Percentiles rank a stretch among this genome's conserved stretches.
Conservation (phyloP, 35 echinoderm and acorn worm species). For the Heliocidaris tuberculata region DNA sequence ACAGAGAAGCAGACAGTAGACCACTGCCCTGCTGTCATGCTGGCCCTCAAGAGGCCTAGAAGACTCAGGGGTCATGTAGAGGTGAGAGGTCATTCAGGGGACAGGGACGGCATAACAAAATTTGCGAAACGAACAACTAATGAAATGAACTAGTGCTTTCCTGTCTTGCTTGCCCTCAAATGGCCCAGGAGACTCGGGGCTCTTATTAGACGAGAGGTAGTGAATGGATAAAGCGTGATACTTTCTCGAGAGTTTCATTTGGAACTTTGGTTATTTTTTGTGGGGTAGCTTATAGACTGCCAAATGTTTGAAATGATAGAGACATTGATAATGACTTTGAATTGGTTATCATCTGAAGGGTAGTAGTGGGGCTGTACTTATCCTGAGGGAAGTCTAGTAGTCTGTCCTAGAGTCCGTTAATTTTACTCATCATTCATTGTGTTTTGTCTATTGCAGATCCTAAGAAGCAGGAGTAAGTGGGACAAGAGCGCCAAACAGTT, state of each 20-base stretch:
- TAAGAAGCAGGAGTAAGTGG: conserved; percentile 77
- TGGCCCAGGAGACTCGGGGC: conserved; percentile 47
- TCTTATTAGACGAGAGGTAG: no score
- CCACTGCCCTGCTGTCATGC: conserved; percentile 75
- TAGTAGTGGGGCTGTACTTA: background rate
- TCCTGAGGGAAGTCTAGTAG: background rate
- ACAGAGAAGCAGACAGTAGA: conserved; percentile 70
- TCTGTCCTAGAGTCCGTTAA: background rate
- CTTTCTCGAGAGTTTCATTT: background rate
- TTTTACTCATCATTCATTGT: background rate
- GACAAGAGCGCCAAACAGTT: conserved; percentile 81
- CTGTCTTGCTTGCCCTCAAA: conserved; percentile 76
- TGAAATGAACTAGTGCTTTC: conserved; percentile 60
- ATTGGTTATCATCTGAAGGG: no score
- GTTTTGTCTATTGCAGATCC: conserved; percentile 56
- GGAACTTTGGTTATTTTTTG: background rate
- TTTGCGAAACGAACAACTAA: no score
- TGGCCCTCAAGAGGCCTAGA: conserved; percentile 77
- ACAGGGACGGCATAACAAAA: background rate
- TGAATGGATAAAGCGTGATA: background rate
- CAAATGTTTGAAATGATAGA: no score
- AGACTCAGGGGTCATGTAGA: conserved; percentile 48
- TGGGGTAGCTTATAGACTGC: background rate
- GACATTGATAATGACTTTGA: no score
- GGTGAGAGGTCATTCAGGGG: conserved; percentile 40